Base-by-base conservation (phyloP, 1,140 invertebrate genomes). In the Habropoda laboriosa region DNA sequence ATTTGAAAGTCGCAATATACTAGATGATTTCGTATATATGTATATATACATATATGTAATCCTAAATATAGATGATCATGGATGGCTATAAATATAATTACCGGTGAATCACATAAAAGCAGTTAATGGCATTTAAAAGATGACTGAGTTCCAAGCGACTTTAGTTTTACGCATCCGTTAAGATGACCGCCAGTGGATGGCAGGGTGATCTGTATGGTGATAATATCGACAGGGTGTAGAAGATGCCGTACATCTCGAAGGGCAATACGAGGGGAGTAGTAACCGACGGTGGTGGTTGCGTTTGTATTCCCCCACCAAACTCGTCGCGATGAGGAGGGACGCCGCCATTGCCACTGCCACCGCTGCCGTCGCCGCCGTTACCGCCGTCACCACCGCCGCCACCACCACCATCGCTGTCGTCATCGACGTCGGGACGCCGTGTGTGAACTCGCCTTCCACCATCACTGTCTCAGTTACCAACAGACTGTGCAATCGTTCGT, bases 391-490 rank as follows among this genome's bases (percentile, higher is more conserved):
- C 27, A 16, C 6, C 38, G 3, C 2, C 24, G 16, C 18, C 38
- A 49, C 51, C 63, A 66, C 58, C 80, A 30, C 55, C 68, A 30
- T 47, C 67, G 38, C 68, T 73, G 45, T 68, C 63, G 64, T 57
- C 81, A 66, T 51, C 70, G 58, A 61, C 80, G 87, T 86, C 75
- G 84, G 76, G 87, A 90, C 85, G 88, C 86, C 81, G 81, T 72
- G 58, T 84, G 76, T 80, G 78, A 75, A 87, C 81, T 86, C 75
- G 70, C 81, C 63, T 81, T 83, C 77, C 57, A 55, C 64, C 82
- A 40, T 57, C 77, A 71, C 49, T 30, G 67, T 82, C 73, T 89
- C 87, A 90, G 89, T 90, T 90, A 89, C 87, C 85, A 90, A 90
- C 87, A 89, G 88, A 86, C 84, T 84, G 87, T 87, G 87, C 83